Evolutionary conservation across 2,888 invertebrate species (phyloP).

Genomic region (Selenia dentaria): DNA sequence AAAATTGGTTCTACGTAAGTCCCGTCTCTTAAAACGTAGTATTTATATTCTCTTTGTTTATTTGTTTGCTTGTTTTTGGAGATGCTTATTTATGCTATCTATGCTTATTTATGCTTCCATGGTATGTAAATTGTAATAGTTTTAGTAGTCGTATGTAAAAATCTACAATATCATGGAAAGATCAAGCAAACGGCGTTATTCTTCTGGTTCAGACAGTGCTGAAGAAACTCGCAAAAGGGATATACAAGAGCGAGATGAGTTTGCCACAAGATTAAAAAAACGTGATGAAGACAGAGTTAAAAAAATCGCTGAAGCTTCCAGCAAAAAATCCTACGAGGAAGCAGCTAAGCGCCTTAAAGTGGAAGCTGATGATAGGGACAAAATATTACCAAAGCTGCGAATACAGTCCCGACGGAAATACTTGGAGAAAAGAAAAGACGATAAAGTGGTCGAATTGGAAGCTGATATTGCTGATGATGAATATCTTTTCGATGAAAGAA

Average conservation of each 20-base stretch:
- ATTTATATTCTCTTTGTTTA: no score
- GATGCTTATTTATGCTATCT: no score
- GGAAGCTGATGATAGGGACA: slow-evolving; percentile 93
- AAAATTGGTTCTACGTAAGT: no score
- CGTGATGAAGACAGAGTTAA: slow-evolving; percentile 95
- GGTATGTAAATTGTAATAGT: no score
- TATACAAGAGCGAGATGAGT: slow-evolving; percentile 96
- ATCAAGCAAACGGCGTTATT: slow-evolving; percentile 72
- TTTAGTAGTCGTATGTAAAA: no score
- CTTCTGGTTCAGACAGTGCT: slow-evolving; percentile 88
- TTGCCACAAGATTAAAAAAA: slow-evolving; percentile 93
- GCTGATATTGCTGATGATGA: slow-evolving; percentile 98
- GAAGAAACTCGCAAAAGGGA: slow-evolving; percentile 93
- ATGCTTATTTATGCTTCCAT: no score
- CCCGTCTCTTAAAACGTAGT: no score
- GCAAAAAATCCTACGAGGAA: slow-evolving; percentile 91
- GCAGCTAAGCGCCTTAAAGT: slow-evolving; percentile 95
- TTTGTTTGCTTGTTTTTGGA: no score
- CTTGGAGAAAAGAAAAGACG: slow-evolving; percentile 97
- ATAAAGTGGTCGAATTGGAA: slow-evolving; percentile 97
- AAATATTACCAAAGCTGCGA: slow-evolving; percentile 94
- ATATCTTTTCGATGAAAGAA: slow-evolving; percentile 94
- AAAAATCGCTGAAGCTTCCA: slow-evolving; percentile 89
- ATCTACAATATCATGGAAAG: slow-evolving; percentile 68
- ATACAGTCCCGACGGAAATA: slow-evolving; percentile 97